Percentiles rank a stretch among this genome's conserved stretches.
Conservation (phyloP, 2,888 invertebrate genomes). For the Sicus ferrugineus region DNA sequence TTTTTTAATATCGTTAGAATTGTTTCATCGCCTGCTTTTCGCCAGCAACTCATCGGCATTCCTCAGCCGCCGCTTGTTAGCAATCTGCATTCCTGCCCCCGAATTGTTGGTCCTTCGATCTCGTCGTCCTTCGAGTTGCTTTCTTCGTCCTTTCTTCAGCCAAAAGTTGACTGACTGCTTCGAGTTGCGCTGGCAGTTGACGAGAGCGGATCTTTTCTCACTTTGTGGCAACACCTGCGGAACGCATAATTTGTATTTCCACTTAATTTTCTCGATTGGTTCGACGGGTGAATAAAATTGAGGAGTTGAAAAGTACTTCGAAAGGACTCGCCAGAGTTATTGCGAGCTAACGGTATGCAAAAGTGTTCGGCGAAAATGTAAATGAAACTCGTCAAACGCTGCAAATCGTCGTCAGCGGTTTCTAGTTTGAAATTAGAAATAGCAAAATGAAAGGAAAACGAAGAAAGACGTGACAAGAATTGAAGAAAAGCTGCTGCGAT, state of each 20-base stretch:
- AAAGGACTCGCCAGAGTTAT: too few species aligned
- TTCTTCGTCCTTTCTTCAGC: constrained; percentile 4
- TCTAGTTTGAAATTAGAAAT: neutral
- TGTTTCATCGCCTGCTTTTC: too few species aligned
- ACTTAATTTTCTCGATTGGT: too few species aligned
- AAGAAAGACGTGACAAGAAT: neutral
- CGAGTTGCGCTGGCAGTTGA: too few species aligned
- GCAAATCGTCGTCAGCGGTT: too few species aligned
- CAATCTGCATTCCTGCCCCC: neutral
- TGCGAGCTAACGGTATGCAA: too few species aligned
- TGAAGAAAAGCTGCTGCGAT: neutral
- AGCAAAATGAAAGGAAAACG: neutral
- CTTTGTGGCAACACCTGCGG: constrained; percentile 11
- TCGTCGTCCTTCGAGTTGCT: constrained; percentile 16
- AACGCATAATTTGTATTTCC: neutral
- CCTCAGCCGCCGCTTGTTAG: neutral
- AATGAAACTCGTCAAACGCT: too few species aligned
- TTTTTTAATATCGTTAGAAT: neutral
- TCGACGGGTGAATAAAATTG: constrained; percentile 4
- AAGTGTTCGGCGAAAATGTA: too few species aligned
- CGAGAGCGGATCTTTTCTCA: constrained; percentile 9
- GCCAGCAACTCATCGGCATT: neutral
- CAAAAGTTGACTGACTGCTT: constrained; percentile 16
- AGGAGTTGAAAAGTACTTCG: neutral
- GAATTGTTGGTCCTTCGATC: constrained; percentile 36